Percentiles rank a stretch among this genome's conserved stretches.
Evolutionary conservation across 2,888 invertebrate species (phyloP).

Genomic region (Gymnosoma rotundatum): DNA sequence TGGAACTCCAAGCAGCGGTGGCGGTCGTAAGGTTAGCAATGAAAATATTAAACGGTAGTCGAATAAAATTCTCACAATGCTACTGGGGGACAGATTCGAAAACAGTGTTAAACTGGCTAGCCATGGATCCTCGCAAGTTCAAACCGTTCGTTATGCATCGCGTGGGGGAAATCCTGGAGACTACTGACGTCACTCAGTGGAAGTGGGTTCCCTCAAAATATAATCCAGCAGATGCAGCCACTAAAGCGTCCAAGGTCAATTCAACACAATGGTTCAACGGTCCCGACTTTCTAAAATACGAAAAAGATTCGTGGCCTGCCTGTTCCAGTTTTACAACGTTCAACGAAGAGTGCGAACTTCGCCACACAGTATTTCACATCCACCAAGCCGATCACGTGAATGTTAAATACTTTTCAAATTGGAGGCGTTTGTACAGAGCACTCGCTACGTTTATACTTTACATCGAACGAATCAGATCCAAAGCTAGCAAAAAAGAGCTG

Average conservation of each 20-base stretch:
- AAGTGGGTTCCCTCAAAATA: not conserved
- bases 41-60: not conserved
- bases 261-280: slow-evolving; percentile 12
- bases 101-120: not conserved
- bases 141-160: slow-evolving; percentile 12
- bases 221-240: slow-evolving; percentile 17
- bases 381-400: too few species aligned
- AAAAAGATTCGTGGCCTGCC: not conserved
- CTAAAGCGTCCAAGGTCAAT: not conserved
- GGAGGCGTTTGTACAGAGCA: not conserved
- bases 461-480: not conserved
- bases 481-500: not conserved
- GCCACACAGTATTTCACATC: slow-evolving; percentile 10
- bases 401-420: too few species aligned
- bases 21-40: not conserved
- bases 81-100: slow-evolving; percentile 11
- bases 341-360: not conserved
- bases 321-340: too few species aligned
- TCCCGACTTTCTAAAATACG: not conserved
- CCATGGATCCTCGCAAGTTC: not conserved
- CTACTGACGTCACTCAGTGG: not conserved
- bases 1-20: slow-evolving; percentile 10
- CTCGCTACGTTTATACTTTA: slow-evolving; percentile 7
- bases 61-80: not conserved
- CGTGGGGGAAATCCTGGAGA: not conserved